Conservation (phyloP, 2,888 invertebrate species). For the Ophonus ardosiacus region DNA sequence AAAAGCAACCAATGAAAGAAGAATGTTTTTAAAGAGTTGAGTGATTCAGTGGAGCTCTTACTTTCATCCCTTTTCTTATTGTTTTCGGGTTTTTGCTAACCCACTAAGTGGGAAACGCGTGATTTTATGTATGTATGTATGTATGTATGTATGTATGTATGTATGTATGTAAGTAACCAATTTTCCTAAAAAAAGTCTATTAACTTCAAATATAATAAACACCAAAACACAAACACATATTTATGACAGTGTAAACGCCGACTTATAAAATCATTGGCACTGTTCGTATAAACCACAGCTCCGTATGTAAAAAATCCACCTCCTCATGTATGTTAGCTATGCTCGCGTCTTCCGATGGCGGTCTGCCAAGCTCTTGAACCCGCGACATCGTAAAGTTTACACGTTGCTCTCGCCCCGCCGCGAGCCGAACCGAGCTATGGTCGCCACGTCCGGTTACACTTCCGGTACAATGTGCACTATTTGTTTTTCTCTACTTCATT, state of each 20-base stretch:
- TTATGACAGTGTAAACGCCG: background rate
- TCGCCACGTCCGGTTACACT: constrained; percentile 57
- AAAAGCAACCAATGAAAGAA: no score
- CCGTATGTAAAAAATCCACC: background rate
- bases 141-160: no score
- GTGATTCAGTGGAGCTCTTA: no score
- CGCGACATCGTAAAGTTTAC: constrained; percentile 59
- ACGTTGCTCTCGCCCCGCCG: constrained; percentile 44
- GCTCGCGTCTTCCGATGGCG: constrained; percentile 69
- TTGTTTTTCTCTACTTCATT: background rate
- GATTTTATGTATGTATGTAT: no score
- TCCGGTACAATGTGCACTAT: constrained; percentile 44
- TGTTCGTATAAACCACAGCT: background rate
- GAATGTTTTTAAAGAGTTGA: no score
- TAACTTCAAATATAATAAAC: no score
- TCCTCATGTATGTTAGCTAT: constrained; percentile 29
- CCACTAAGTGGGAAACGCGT: no score
- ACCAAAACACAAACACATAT: background rate
- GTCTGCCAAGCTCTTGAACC: constrained; percentile 67
- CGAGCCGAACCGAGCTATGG: constrained; percentile 48
- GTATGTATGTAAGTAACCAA: no score
- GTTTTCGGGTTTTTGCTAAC: no score
- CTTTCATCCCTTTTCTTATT: no score
- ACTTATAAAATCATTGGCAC: background rate
- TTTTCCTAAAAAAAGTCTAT: background rate